phyloP scores from a whole-genome alignment of 2,113 vertebrate genomes.

The Xiphophorus hellerii region DNA sequence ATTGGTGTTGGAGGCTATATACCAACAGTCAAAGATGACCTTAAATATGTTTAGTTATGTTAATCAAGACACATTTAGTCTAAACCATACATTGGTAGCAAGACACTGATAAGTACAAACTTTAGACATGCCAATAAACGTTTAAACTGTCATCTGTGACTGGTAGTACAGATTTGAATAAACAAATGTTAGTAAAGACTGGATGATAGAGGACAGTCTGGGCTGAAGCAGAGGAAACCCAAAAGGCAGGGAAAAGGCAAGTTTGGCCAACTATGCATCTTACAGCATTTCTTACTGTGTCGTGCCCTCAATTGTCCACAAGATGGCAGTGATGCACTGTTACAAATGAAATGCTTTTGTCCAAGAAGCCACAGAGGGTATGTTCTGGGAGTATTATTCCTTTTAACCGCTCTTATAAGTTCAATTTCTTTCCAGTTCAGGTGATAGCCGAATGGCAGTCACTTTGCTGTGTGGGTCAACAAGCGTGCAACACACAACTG shows the following conservation, averaged over 20 bases:
- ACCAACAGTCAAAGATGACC: constrained; percentile 59
- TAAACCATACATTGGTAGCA: background rate
- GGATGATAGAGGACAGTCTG: constrained; percentile 29
- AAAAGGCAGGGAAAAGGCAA: background rate
- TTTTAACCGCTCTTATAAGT: constrained; percentile 11
- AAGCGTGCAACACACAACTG: constrained; percentile 8
- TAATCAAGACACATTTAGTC: background rate
- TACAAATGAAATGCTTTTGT: constrained; percentile 63
- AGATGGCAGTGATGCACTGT: constrained; percentile 64
- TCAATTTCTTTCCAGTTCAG: constrained; percentile 23
- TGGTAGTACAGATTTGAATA: constrained; percentile 13
- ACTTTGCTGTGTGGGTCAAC: constrained; percentile 42
- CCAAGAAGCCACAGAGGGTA: constrained; percentile 25
- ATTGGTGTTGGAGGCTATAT: constrained; percentile 9
- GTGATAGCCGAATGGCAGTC: constrained; percentile 14
- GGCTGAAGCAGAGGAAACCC: constrained; percentile 12
- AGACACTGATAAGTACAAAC: background rate
- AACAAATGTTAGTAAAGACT: constrained; percentile 27
- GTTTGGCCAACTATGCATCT: background rate
- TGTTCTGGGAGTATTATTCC: constrained; percentile 17
- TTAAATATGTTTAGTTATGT: background rate
- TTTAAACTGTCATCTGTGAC: constrained; percentile 28
- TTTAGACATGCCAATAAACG: background rate
- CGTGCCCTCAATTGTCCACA: constrained; percentile 57
- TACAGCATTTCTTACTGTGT: constrained; percentile 2